A percentile compares a stretch with the other conserved stretches of the same genome.
Evolutionary conservation across 2,888 invertebrate genomes (phyloP).

Genomic region (Lepidochitona cinerea): DNA sequence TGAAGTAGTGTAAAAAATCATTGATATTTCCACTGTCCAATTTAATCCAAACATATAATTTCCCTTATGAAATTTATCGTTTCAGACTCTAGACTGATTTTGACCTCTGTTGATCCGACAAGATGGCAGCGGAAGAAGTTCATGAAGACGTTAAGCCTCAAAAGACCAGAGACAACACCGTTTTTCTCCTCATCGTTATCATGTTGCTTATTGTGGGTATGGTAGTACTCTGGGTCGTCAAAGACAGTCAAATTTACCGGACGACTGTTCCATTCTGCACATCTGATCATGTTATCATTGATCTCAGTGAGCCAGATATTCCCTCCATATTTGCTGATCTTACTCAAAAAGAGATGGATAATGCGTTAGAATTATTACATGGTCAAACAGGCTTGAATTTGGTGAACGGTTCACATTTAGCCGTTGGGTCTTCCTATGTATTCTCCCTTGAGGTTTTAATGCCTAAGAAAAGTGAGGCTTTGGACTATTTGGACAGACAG

Average conservation of each 20-base stretch:
- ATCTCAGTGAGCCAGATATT: constrained; percentile 29
- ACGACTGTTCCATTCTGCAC: neutral
- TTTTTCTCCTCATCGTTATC: neutral
- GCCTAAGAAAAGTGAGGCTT: constrained; percentile 35
- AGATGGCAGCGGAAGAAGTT: too few species aligned
- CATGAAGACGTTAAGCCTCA: too few species aligned
- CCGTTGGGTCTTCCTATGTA: neutral
- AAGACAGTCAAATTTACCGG: neutral
- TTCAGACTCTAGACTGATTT: too few species aligned
- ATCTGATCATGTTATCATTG: constrained; percentile 17
- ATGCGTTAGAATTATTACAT: constrained; percentile 28
- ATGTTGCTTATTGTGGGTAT: neutral
- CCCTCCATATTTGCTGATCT: constrained; percentile 45
- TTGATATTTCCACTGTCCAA: too few species aligned
- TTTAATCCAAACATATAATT: too few species aligned
- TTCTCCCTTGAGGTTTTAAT: constrained; percentile 27
- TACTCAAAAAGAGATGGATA: constrained; percentile 34
- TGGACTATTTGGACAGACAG: constrained; percentile 31
- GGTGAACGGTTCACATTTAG: neutral
- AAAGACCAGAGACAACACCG: neutral
- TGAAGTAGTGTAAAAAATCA: too few species aligned
- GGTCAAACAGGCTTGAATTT: constrained; percentile 33
- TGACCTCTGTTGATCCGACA: too few species aligned
- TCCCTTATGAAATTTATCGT: too few species aligned
- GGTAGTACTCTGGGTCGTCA: neutral